Evolutionary conservation across 2,888 invertebrate species (phyloP), one percentile per base, ranked within the genome.

Genomic region (Herminia tarsipennalis): DNA sequence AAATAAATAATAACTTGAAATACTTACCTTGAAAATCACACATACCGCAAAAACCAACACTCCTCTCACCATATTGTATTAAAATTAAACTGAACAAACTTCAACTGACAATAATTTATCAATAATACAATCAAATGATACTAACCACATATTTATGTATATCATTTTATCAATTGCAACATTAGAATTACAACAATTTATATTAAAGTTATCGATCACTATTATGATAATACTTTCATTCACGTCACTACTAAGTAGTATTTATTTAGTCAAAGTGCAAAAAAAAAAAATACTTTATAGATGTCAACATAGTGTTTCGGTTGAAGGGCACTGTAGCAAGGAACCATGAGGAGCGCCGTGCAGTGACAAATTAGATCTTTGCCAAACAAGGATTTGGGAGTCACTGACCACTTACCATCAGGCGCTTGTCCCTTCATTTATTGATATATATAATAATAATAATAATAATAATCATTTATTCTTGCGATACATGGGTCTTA

Each of bases 61-160:
- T 12, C 2, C 22, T 29, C 54, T 58, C 40, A 45, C 17, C 70
- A 77, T 59, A 43, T 54, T 59, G 12, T 54, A 21, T 5, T 43
- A 45, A 53, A 57, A 47, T 36, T 43, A 47, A 21, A 56, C 62
- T 69, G 72, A 42, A 54, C 60, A 25, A 50, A 50, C 56, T 36
- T 37, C 25, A 49, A 30, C 32, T 29, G 56, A 46, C 48, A 63
- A 42, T 35, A 52, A 63, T 27, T 62, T 63, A 69, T 60, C 60
- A 78, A 66, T 78, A 66, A 62, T n/a, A n/a, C n/a, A n/a, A 59
- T 28, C 20, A 42, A 39, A 13, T 9, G 42, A 68, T 67, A 53
- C 35, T 42, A 55, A 67, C 68, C 65, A 28, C 28, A 58, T 58
- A 54, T 56, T 67, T 76, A 70, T 71, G 76, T 79, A 71, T 63